Evolutionary conservation across 2,113 vertebrate species (phyloP), one percentile per base, ranked within the genome.

Genomic region (Agapornis roseicollis): DNA sequence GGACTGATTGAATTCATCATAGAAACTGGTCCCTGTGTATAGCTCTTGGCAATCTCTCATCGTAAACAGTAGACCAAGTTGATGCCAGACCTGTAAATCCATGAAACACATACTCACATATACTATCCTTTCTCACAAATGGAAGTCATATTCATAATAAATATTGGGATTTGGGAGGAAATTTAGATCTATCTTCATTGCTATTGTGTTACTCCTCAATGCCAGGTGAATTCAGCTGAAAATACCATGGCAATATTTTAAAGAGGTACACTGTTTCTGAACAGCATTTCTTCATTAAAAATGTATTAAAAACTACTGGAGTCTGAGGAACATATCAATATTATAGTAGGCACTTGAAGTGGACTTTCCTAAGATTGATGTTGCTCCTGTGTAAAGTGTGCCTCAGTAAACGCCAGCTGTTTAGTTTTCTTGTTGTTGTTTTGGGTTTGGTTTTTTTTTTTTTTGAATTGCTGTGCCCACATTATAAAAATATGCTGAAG

Each of bases 361-460:
- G 94, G 94, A 42, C 80, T 92, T 95, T 76, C 80, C 66, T 74
- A 53, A 85, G 85, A 89, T 44, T 93, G 92, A 96, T 96, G 85
- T 93, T 0, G 0, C 58, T 94, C 61, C 93, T 86, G 52, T 94
- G 92, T 94, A 95, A 95, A 96, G 83, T 87, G 85, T 95, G 58
- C 80, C 37, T 90, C 28, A 8, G 65, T 86, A 93, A 93, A 80
- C 0, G 39, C 56, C 85, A 96, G 82, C 56, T 92, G 72, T 71
- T 95, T n/a, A n/a, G n/a, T n/a, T n/a, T n/a, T n/a, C n/a, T n/a
- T 47, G 16, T 3, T 91, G 1, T 44, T 22, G 23, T 29, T 53
- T n/a, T 58, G 20, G 56, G 33, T n/a, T n/a, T n/a, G n/a, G n/a
- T n/a, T n/a, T n/a, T n/a, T n/a, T n/a, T n/a, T 77, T 66, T 47